Base-by-base conservation (phyloP, 2,113 vertebrate species). In the Upupa epops region DNA sequence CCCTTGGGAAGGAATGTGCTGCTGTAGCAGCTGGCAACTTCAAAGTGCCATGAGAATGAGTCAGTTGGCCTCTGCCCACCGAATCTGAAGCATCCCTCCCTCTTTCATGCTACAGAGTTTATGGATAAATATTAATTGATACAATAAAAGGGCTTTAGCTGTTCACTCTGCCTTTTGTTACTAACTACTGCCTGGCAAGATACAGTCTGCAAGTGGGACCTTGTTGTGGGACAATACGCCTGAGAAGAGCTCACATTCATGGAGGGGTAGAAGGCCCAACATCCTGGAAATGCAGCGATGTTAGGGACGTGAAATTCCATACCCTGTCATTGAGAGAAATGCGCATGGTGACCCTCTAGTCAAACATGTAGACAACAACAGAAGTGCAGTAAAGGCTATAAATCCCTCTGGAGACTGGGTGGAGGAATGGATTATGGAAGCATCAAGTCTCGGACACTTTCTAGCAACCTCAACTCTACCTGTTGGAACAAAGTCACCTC, bases 361-460 rank as follows among this genome's bases (percentile, higher is more conserved):
- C 34, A 59, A 73, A 46, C 24, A 54, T 0, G 1, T 3, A 6
- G 0, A 7, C 25, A 60, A 24, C 34, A 61, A 13, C 45, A 55
- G 28, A 64, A 32, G 20, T 19, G 21, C 37, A 49, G 29, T 8
- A 42, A 68, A 71, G 37, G 42, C 36, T 58, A 7, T 3, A 37
- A 32, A 1, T 24, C 3, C 3, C 58, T 21, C 40, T 49, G 15
- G 40, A 86, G 34, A 24, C 29, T 2, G 1, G 52, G 37, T 19
- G 22, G 66, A 34, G 45, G 11, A 55, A 46, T 2, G 3, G 26
- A 31, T 32, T 45, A 2, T 11, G 36, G 42, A 8, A 52, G 2
- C 11, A 22, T 2, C 58, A 55, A 75, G 22, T 22, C 34, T 80
- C 69, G 32, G 36, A 46, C 2, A 2, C 22, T 37, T 80, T 31